Evolutionary conservation across 2,888 invertebrate genomes (phyloP).

Genomic region (Rutpela maculata): DNA sequence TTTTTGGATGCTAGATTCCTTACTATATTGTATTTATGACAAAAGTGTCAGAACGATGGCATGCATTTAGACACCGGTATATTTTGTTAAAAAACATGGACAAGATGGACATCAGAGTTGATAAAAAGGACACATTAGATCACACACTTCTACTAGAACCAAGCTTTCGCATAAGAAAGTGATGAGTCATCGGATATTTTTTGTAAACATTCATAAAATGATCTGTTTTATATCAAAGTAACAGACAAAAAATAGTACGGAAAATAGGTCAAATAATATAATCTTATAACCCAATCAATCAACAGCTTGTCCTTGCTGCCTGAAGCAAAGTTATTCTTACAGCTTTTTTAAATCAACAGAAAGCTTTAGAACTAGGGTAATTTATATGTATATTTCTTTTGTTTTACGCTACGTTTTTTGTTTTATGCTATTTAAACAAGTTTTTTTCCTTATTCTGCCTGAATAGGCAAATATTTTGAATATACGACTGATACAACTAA

Average conservation of each 20-base stretch:
- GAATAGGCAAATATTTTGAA: not conserved
- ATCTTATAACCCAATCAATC: not conserved
- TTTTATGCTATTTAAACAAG: not conserved
- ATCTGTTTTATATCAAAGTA: not conserved
- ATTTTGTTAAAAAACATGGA: too few species aligned
- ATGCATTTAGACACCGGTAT: not conserved
- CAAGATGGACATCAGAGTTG: too few species aligned
- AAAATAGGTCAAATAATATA: not conserved
- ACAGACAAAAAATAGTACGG: not conserved
- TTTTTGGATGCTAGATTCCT: too few species aligned
- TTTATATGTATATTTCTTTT: too few species aligned
- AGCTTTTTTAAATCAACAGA: not conserved
- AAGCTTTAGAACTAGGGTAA: not conserved
- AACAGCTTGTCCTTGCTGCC: not conserved
- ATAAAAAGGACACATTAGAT: too few species aligned
- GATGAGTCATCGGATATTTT: not conserved
- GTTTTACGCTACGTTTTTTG: not conserved
- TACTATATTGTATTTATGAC: too few species aligned
- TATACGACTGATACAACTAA: not conserved
- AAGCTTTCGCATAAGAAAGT: too few species aligned
- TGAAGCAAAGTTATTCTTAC: not conserved
- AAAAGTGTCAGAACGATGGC: too few species aligned
- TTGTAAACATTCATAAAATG: not conserved
- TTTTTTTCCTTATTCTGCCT: not conserved
- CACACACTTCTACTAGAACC: too few species aligned